Evolutionary conservation across 2,797 vertebrate genomes (phyloP).

Genomic region (Propithecus perrieri): DNA sequence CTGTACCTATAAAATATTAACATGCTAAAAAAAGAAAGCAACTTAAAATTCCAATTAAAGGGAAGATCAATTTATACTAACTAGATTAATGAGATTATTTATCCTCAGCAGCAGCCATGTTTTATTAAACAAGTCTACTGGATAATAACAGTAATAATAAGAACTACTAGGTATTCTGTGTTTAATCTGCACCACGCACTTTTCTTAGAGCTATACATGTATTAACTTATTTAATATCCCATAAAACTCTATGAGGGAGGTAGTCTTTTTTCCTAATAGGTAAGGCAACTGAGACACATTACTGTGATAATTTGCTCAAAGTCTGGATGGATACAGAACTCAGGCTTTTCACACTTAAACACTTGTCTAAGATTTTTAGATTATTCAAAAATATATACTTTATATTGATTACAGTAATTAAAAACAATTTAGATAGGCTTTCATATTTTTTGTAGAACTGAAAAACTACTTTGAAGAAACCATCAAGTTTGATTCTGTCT

Average conservation of each 20-base stretch:
- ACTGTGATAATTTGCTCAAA: not conserved
- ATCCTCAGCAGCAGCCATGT: not conserved
- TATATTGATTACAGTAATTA: not conserved
- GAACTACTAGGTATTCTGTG: constrained; percentile 9
- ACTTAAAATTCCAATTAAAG: constrained; percentile 60
- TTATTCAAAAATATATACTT: not conserved
- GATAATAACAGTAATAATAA: not conserved
- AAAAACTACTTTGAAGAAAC: constrained; percentile 2
- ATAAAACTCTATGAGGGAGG: not conserved
- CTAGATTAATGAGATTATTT: constrained; percentile 1
- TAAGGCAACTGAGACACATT: not conserved
- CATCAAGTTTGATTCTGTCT: not conserved
- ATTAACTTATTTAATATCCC: constrained; percentile 10
- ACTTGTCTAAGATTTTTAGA: not conserved
- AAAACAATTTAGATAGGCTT: not conserved
- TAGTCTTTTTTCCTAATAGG: not conserved
- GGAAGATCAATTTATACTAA: constrained; percentile 22
- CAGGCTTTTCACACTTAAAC: not conserved
- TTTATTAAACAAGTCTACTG: not conserved
- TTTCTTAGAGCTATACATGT: not conserved
- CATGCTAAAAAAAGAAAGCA: constrained; percentile 73
- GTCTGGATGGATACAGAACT: not conserved
- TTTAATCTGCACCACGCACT: not conserved
- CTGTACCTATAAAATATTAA: constrained; percentile 91
- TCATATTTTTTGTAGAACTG: not conserved